phyloP scores from a whole-genome alignment of 2,113 vertebrate species.

The Neofelis nebulosa region DNA sequence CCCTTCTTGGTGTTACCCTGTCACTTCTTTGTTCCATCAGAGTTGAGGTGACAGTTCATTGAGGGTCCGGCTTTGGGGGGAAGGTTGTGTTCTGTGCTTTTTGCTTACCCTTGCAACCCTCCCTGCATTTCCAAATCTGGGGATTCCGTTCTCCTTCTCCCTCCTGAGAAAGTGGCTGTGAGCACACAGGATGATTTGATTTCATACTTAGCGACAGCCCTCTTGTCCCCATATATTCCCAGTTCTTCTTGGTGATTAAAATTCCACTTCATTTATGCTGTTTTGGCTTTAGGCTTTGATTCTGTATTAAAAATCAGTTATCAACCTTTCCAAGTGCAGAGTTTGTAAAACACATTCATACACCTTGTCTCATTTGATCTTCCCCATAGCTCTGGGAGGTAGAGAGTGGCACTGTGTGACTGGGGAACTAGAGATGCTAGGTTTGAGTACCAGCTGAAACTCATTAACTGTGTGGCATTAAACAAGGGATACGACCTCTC shows the following conservation, averaged over 20 bases:
- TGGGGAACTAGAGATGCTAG: not conserved
- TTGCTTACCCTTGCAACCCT: not conserved
- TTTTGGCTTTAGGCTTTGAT: slow-evolving; percentile 57
- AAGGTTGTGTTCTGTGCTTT: not conserved
- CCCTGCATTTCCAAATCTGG: not conserved
- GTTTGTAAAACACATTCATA: slow-evolving; percentile 18
- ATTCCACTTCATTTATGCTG: not conserved
- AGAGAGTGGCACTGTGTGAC: not conserved
- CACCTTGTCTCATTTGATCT: not conserved
- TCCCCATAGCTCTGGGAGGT: not conserved
- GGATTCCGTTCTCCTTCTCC: not conserved
- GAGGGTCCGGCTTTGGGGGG: not conserved
- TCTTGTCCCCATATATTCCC: not conserved
- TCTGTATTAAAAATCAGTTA: slow-evolving; percentile 46
- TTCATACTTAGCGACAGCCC: not conserved
- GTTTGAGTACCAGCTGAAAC: not conserved
- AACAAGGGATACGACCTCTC: not conserved
- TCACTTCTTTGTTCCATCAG: not conserved
- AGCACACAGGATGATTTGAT: not conserved
- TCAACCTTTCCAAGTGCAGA: slow-evolving; percentile 44
- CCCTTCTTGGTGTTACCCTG: not conserved
- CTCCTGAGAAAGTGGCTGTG: not conserved
- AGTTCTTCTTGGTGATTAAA: slow-evolving; percentile 2
- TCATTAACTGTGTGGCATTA: not conserved
- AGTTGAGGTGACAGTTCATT: not conserved